A percentile compares a stretch with the other conserved stretches of the same genome.
phyloP scores from a whole-genome alignment of 1,140 invertebrate genomes.

The Drosophila parabipectinata region DNA sequence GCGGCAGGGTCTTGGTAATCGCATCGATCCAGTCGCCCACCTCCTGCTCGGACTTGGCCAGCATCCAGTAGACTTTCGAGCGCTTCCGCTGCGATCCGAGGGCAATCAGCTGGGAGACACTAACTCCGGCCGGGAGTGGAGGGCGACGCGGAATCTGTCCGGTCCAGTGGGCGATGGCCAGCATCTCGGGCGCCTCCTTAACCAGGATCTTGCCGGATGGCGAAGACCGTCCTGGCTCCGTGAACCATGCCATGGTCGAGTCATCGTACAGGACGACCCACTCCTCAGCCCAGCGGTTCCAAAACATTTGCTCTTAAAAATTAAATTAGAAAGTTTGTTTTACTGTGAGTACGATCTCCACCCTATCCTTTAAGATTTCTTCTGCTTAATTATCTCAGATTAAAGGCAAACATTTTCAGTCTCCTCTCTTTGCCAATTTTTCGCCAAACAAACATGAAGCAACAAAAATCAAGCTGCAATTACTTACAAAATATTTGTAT shows the following conservation, averaged over 20 bases:
- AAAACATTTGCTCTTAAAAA: conserved; percentile 88
- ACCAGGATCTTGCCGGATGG: conserved; percentile 85
- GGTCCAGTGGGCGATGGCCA: conserved; percentile 91
- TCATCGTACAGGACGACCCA: conserved; percentile 92
- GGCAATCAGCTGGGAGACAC: conserved; percentile 89
- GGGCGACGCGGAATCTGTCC: conserved; percentile 89
- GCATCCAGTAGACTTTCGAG: conserved; percentile 87
- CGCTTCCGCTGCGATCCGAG: conserved; percentile 87
- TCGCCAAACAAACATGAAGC: neutral
- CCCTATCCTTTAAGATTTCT: neutral
- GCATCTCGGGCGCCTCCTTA: conserved; percentile 90
- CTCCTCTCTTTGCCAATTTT: no score
- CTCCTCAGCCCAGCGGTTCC: conserved; percentile 91
- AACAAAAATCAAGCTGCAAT: neutral
- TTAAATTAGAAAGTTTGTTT: neutral
- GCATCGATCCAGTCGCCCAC: conserved; percentile 90
- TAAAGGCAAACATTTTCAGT: no score
- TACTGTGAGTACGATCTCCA: no score
- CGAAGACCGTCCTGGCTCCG: conserved; percentile 84
- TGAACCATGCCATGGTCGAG: conserved; percentile 91
- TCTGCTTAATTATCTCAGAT: neutral
- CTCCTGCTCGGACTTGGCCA: conserved; percentile 88
- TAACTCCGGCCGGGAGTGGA: conserved; percentile 87
- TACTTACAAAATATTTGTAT: conserved; percentile 5
- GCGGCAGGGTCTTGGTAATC: conserved; percentile 88